These are phyloP conservation scores for Micropterix aruncella DNA, from an alignment of 2,888 invertebrate species.

Conservation along the genomic window DNA sequence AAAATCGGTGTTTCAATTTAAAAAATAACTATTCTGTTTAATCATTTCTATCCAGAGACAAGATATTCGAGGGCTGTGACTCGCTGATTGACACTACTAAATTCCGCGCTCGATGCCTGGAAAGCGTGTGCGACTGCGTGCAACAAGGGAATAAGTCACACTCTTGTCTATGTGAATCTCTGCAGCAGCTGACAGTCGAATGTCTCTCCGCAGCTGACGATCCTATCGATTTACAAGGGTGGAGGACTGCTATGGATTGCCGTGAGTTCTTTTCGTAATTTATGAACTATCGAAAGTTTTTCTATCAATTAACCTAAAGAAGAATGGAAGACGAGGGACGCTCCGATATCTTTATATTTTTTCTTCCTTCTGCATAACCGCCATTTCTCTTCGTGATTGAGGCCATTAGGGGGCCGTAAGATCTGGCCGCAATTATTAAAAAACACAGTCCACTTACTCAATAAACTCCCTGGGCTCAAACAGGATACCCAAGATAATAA, in stretches of 20 bases:
- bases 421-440: no score
- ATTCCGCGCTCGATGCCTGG: conserved; percentile 58
- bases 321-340: no score
- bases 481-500: no score
- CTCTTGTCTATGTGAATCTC: conserved; percentile 51
- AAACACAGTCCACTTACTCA: no score
- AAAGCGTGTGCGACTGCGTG: conserved; percentile 62
- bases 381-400: no score
- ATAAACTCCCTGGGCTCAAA: no score
- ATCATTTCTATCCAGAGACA: conserved; percentile 28
- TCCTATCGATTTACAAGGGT: conserved; percentile 47
- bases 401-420: no score
- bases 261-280: conserved; percentile 31
- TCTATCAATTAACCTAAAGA: conserved; percentile 3
- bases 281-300: conserved; percentile 2
- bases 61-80: conserved; percentile 49
- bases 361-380: no score
- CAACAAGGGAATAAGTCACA: conserved; percentile 32
- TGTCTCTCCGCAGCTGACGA: conserved; percentile 51
- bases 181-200: conserved; percentile 58
- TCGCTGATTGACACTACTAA: conserved; percentile 49
- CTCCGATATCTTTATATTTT: no score
- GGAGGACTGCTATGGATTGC: conserved; percentile 59
- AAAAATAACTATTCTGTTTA: no score
- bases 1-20: no score